These are phyloP conservation scores for Stenichneumon culpator DNA, from an alignment of 2,888 invertebrate species.

Conservation along the genomic window DNA sequence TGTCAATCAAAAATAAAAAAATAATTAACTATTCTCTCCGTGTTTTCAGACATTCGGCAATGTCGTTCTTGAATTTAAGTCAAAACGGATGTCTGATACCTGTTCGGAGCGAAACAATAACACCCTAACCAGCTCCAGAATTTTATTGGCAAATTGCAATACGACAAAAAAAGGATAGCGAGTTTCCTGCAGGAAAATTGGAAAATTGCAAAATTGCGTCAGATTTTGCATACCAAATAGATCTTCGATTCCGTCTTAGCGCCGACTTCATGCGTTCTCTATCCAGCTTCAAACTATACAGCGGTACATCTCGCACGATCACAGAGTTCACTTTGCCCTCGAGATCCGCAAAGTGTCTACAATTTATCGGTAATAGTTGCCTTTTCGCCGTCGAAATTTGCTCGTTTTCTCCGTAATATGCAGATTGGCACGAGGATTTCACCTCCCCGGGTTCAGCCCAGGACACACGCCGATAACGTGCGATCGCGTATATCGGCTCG, in stretches of 20 bases:
- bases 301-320: constrained; percentile 4
- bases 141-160: too few relatives aligned
- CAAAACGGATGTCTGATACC: too few relatives aligned
- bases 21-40: too few relatives aligned
- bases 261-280: neutral
- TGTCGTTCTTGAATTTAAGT: too few relatives aligned
- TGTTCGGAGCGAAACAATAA: too few relatives aligned
- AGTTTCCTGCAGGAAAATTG: too few relatives aligned
- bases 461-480: neutral
- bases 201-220: too few relatives aligned
- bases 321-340: neutral
- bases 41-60: too few relatives aligned
- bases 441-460: neutral
- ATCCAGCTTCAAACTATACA: neutral
- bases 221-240: neutral
- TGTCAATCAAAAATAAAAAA: neutral
- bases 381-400: constrained; percentile 25
- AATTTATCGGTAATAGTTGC: constrained; percentile 32
- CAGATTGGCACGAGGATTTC: constrained; percentile 1
- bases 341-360: constrained; percentile 6
- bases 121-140: too few relatives aligned
- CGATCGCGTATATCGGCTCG: neutral
- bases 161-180: too few relatives aligned
- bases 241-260: neutral
- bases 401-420: constrained; percentile 27